phyloP scores from a whole-genome alignment of 2,113 vertebrate species.

The Apteryx mantelli region DNA sequence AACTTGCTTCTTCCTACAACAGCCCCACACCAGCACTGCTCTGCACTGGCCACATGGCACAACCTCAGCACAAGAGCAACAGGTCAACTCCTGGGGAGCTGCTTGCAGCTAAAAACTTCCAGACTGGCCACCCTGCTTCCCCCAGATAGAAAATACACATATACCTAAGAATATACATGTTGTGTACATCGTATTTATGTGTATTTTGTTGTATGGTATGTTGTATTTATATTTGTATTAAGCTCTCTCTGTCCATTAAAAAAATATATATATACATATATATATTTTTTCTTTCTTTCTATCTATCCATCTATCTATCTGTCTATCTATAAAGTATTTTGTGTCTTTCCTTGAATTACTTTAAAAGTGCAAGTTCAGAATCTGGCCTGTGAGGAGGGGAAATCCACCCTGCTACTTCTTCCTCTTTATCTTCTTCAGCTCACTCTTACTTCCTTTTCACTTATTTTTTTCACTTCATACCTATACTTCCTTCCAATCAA shows the following conservation, averaged over 20 bases:
- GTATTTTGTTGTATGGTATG: background rate
- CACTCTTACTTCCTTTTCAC: background rate
- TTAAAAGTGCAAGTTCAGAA: background rate
- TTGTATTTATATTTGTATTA: no score
- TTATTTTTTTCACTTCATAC: background rate
- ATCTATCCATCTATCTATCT: no score
- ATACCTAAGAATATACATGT: background rate
- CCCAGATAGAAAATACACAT: fast-evolving
- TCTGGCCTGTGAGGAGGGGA: background rate
- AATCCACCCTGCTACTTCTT: background rate
- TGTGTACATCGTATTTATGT: no score
- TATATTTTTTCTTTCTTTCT: no score
- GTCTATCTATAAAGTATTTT: background rate
- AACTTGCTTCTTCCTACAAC: background rate
- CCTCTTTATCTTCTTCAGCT: background rate
- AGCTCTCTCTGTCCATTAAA: background rate
- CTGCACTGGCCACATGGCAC: fast-evolving
- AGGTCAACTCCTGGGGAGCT: background rate
- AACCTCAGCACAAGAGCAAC: background rate
- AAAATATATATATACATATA: background rate
- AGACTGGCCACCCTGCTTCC: background rate
- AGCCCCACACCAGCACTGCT: fast-evolving
- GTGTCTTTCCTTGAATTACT: background rate
- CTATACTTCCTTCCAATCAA: background rate
- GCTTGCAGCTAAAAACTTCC: background rate